Evolutionary conservation across 2,888 invertebrate species (phyloP), one percentile per base, ranked within the genome.

Genomic region (Sclerodermus sp.): DNA sequence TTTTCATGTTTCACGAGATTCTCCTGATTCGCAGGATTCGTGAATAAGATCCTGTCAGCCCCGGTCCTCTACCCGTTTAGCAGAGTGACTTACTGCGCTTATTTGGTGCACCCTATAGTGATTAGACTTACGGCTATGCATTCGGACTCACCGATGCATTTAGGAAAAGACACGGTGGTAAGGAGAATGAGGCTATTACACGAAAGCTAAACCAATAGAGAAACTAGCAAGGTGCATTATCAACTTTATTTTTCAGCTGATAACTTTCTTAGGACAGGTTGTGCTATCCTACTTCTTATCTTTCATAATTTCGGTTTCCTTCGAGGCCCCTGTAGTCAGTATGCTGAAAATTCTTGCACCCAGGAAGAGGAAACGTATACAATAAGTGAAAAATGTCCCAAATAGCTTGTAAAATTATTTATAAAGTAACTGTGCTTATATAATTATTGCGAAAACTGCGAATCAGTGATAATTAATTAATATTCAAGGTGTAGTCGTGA

Each of bases 71-170:
- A 92, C 79, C 92, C 92, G 49, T 88, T 92, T 79, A 92, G 91
- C 46, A 82, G 92, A 60, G 89, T 92, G 13, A 93, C 92, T 39
- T 93, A 93, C 78, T 93, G 92, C 76, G 89, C 91, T 0, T 93
- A 92, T 77, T 81, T 93, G 55, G 85, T 93, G 53, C 92, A 93
- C 78, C 92, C 92, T 0, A 85, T 93, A 47, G 87, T 91, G 53
- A 88, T 93, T 66, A 84, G 92, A 62, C 82, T 86, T 66, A 87
- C 91, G 70, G 88, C 89, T 39, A 88, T 93, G 84, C 88, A 87
- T 61, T 85, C 90, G 77, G 91, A 92, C 68, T 87, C 89, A 60
- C 92, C 92, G 34, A 81, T 92, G 42, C 92, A 93, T 78, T 79
- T 93, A 64, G 90, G 89, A 34, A 88, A 88, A 62, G 84, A 89